phyloP scores from a whole-genome alignment of 2,888 invertebrate genomes.

The Caenorhabditis sinica region DNA sequence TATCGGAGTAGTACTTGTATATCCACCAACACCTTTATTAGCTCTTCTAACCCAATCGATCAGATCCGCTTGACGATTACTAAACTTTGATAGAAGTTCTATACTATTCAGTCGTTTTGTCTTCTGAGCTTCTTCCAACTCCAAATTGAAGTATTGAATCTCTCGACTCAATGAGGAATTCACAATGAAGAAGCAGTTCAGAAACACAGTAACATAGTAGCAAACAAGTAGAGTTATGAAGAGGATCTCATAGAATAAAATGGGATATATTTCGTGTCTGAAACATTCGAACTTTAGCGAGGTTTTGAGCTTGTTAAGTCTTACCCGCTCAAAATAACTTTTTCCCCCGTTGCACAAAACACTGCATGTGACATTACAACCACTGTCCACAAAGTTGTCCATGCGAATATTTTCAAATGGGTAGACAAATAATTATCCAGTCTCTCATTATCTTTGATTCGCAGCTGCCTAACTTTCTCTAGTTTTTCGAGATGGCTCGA shows the following conservation, averaged over 20 bases:
- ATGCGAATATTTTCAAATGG: constrained; percentile 17
- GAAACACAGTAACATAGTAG: not conserved
- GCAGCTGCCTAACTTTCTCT: constrained; percentile 1
- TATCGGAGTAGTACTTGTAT: constrained; percentile 15
- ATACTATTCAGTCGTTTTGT: not conserved
- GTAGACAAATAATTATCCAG: constrained; percentile 4
- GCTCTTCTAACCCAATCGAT: constrained; percentile 12
- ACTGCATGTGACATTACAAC: constrained; percentile 18
- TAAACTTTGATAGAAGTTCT: constrained; percentile 4
- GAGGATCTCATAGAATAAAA: constrained; percentile 10
- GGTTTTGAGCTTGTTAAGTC: not conserved
- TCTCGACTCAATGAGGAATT: constrained; percentile 19
- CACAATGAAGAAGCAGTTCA: constrained; percentile 12
- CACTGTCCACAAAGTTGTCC: not conserved
- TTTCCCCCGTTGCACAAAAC: not conserved
- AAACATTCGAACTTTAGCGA: not conserved
- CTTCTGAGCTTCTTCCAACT: not conserved
- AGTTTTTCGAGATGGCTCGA: constrained; percentile 23
- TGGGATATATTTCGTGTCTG: not conserved
- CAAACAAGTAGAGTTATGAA: constrained; percentile 18
- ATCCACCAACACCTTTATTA: constrained; percentile 16
- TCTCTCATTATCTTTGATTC: constrained; percentile 16
- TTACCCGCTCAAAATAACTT: constrained; percentile 25
- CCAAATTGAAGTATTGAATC: constrained; percentile 25
- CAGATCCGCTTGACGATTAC: constrained; percentile 21